Base-by-base conservation (phyloP, 53 echinoderm and acorn worm genomes). In the Holothuria scabra region DNA sequence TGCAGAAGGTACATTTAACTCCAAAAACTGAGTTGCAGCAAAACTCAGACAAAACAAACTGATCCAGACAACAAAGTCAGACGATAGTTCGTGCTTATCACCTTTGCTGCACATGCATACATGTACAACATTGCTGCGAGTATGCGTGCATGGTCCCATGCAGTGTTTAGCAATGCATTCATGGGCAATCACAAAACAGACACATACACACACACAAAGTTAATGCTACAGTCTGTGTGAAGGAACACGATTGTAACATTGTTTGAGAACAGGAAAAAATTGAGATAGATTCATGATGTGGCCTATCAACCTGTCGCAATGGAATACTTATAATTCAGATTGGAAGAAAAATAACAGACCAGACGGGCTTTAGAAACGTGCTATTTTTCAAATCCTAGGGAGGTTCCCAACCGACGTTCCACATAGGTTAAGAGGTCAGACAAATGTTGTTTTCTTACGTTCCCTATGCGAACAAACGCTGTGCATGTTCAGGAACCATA, bases 11-110 rank as follows among this genome's bases (percentile, higher is more conserved):
- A 48, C 28, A 72, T 23, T 72, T 29, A 67, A 21, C 24, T 41
- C 72, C 34, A 44, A 72, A 41, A 72, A 48, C 48, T 72, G 72
- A 20, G 48, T 46, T 25, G 28, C 16, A 31, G n/a, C 24, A 22
- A 38, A 72, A 72, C 46, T 72, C 72, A 72, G 72, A 72, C 72
- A 72, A 72, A 72, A 72, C 72, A 72, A 72, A 72, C 72, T 72
- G 25, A 21, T 23, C 72, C 72, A 72, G 72, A 72, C 72, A 72
- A 12, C 25, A 16, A 18, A 52, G 41, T 48, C 34, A 72, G 44
- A 44, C 72, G 34, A 35, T 72, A 46, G 37, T 72, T 72, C 23
- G 28, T 46, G 72, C 72, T 72, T 48, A 72, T 35, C 72, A 72
- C 46, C 24, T 31, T 20, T 72, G 72, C 41, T 25, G 6, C 8